These are phyloP conservation scores for Zophobas morio DNA, from an alignment of 1,140 invertebrate genomes.

Conservation along the genomic window DNA sequence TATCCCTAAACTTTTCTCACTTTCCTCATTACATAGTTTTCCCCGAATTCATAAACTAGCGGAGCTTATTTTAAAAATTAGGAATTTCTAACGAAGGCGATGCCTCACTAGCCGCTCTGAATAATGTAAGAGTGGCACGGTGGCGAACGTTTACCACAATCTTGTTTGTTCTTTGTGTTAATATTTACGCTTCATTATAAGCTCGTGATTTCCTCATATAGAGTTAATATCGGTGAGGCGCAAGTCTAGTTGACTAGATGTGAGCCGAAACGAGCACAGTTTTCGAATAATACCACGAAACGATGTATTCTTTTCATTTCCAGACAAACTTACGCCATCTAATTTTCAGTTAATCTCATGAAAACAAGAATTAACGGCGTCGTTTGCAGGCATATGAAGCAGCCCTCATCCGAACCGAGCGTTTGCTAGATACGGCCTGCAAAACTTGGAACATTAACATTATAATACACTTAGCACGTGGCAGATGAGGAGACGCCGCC, in stretches of 20 bases:
- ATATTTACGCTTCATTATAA: constrained; percentile 64
- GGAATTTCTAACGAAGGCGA: constrained; percentile 12
- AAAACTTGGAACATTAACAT: constrained; percentile 65
- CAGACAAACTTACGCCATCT: constrained; percentile 67
- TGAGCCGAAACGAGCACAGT: constrained; percentile 57
- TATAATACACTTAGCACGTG: constrained; percentile 66
- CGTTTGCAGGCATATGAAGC: constrained; percentile 66
- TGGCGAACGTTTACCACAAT: constrained; percentile 8
- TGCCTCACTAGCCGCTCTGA: constrained; percentile 15
- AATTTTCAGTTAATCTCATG: constrained; percentile 68
- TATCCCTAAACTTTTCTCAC: too few relatives aligned
- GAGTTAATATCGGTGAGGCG: constrained; percentile 56
- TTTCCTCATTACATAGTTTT: too few relatives aligned
- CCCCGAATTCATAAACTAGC: too few relatives aligned
- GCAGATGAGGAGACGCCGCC: constrained; percentile 50
- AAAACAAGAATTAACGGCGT: constrained; percentile 68
- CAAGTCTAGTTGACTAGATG: constrained; percentile 52
- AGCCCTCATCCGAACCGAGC: constrained; percentile 57
- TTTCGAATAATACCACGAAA: constrained; percentile 65
- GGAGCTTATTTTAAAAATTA: not conserved
- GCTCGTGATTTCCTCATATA: constrained; percentile 55
- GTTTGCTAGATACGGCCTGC: constrained; percentile 54
- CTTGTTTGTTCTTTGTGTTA: constrained; percentile 58
- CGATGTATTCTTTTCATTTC: constrained; percentile 66
- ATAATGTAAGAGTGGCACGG: constrained; percentile 38